Conservation (phyloP, 2,888 invertebrate genomes). For the Epirrhoe alternata region DNA sequence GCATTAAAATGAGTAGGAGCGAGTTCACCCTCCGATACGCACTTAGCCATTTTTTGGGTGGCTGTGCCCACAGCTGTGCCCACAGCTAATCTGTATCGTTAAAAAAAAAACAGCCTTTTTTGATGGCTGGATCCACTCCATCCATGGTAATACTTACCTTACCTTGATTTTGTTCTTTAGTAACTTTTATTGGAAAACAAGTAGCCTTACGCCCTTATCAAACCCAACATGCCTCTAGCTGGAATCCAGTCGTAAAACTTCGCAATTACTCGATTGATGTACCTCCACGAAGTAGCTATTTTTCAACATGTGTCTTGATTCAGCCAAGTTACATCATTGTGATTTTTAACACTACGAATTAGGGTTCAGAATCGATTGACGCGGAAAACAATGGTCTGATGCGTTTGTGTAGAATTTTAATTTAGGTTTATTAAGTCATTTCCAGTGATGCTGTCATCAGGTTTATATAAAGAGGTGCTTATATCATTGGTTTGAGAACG, state of each 20-base stretch:
- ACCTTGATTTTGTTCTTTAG: no score
- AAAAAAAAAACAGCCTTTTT: no score
- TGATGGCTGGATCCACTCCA: no score
- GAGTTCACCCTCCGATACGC: no score
- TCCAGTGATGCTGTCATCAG: slow-evolving; percentile 16
- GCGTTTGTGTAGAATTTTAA: slow-evolving; percentile 39
- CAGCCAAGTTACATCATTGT: slow-evolving; percentile 2
- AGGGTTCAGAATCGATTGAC: slow-evolving; percentile 22
- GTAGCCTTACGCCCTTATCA: slow-evolving; percentile 1
- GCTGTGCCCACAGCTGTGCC: no score
- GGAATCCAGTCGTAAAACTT: slow-evolving; percentile 34
- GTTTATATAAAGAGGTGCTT: slow-evolving; percentile 20
- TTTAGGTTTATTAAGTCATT: slow-evolving; percentile 34
- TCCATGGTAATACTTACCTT: no score
- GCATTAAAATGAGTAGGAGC: no score
- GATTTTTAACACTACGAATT: neutral
- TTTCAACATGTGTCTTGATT: slow-evolving; percentile 15
- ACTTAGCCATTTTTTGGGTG: no score
- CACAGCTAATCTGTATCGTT: no score
- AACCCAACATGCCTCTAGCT: slow-evolving; percentile 12
- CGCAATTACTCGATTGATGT: slow-evolving; percentile 28
- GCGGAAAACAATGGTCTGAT: slow-evolving; percentile 25
- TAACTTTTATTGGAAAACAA: neutral
- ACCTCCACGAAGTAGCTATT: slow-evolving; percentile 9
- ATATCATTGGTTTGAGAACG: neutral